Evolutionary conservation across 2,888 invertebrate genomes (phyloP).

Genomic region (Druceiella hillmani): DNA sequence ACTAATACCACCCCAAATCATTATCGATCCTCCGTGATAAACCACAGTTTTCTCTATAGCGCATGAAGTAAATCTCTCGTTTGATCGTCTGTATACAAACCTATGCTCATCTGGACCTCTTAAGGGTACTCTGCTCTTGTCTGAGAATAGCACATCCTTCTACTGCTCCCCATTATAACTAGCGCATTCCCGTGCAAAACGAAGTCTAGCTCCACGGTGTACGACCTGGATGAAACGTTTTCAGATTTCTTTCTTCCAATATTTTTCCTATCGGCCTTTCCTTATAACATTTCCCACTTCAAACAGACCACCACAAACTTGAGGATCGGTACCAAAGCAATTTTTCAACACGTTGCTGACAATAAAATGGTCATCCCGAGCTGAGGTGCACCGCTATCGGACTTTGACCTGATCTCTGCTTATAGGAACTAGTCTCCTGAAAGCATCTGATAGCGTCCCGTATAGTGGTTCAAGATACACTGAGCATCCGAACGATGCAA

Average conservation of each 20-base stretch:
- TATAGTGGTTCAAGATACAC: neutral
- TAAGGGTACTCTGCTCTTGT: neutral
- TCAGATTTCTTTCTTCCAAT: too few relatives aligned
- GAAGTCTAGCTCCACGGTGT: conserved; percentile 3
- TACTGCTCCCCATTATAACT: too few relatives aligned
- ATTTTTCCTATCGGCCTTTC: too few relatives aligned
- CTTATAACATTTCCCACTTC: too few relatives aligned
- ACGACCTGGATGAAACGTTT: neutral
- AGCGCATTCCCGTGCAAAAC: conserved; percentile 6
- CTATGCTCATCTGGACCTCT: neutral
- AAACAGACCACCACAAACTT: neutral
- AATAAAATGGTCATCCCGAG: conserved; percentile 9
- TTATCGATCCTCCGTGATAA: conserved; percentile 7
- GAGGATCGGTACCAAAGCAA: neutral
- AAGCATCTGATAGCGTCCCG: neutral
- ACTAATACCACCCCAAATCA: conserved; percentile 3
- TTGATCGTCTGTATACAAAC: too few relatives aligned
- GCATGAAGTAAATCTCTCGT: too few relatives aligned
- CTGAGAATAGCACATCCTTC: conserved; percentile 1
- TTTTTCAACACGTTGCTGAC: conserved; percentile 5
- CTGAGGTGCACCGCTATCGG: conserved; percentile 7
- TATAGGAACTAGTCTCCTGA: neutral
- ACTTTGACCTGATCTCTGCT: too few relatives aligned
- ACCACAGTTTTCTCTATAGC: conserved; percentile 5
- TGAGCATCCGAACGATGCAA: neutral